phyloP scores from a whole-genome alignment of 2,888 invertebrate genomes.

The Phrixothrix hirtus region DNA sequence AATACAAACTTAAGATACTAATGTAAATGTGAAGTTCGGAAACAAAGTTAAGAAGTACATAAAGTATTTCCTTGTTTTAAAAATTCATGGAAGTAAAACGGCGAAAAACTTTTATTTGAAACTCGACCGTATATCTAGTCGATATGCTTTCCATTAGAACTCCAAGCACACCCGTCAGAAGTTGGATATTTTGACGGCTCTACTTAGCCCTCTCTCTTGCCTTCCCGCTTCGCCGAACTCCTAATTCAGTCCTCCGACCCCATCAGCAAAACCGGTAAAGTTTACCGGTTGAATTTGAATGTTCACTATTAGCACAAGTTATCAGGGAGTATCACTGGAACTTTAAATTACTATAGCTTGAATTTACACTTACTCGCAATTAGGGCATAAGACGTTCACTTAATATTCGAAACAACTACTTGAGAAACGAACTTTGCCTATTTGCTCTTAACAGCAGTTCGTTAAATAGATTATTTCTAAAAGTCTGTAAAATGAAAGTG shows the following conservation, averaged over 20 bases:
- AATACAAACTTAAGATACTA: no score
- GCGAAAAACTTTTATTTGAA: slow-evolving; percentile 24
- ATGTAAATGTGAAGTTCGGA: slow-evolving; percentile 5
- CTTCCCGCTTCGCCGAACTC: slow-evolving; percentile 35
- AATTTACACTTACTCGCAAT: slow-evolving; percentile 31
- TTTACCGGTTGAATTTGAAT: slow-evolving; percentile 44
- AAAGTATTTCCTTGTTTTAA: slow-evolving; percentile 19
- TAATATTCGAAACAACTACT: slow-evolving; percentile 29
- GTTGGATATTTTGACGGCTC: slow-evolving; percentile 41
- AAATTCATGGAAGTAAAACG: slow-evolving; percentile 28
- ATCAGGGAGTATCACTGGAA: slow-evolving; percentile 40
- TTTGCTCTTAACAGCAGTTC: slow-evolving; percentile 23
- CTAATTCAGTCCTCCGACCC: slow-evolving; percentile 40
- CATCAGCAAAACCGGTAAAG: slow-evolving; percentile 40
- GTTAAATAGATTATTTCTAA: slow-evolving; percentile 23
- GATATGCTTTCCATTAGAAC: slow-evolving; percentile 33
- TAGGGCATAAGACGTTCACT: slow-evolving; percentile 26
- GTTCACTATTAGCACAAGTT: slow-evolving; percentile 42
- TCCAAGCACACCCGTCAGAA: slow-evolving; percentile 37
- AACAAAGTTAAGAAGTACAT: slow-evolving; percentile 12
- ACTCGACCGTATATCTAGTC: slow-evolving; percentile 25
- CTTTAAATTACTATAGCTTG: slow-evolving; percentile 36
- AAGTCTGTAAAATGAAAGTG: slow-evolving; percentile 16
- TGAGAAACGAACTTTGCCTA: slow-evolving; percentile 27
- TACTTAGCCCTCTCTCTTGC: slow-evolving; percentile 29